Evolutionary conservation across 2,113 vertebrate species (phyloP).

Genomic region (Acrocephalus kingi): DNA sequence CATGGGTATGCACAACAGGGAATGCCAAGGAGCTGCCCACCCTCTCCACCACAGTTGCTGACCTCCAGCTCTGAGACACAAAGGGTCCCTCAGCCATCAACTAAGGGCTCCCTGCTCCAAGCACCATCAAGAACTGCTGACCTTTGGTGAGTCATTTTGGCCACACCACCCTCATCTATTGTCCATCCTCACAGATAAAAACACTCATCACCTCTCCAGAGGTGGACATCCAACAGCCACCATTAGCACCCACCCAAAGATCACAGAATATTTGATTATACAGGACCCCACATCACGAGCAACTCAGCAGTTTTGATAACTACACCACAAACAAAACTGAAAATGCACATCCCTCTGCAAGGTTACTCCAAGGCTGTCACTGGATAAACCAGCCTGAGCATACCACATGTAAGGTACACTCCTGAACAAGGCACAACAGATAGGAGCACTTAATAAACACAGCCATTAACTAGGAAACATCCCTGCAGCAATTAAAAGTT

Average conservation of each 20-base stretch:
- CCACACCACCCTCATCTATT: background rate
- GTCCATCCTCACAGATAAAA: background rate
- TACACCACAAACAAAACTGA: background rate
- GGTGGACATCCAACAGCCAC: background rate
- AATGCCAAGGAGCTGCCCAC: background rate
- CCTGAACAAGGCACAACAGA: background rate
- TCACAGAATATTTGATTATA: background rate
- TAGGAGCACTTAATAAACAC: conserved; percentile 7
- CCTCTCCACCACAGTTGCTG: background rate
- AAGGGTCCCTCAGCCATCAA: background rate
- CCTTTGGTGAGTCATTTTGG: background rate
- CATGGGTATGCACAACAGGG: background rate
- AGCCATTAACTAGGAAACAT: conserved; percentile 17
- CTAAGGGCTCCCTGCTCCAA: background rate
- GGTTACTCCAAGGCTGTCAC: background rate
- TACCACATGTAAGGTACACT: background rate
- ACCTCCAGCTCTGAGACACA: background rate
- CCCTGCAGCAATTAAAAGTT: conserved; percentile 33
- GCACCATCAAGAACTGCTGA: background rate
- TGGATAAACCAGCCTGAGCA: background rate
- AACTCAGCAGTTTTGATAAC: background rate
- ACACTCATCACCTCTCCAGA: background rate
- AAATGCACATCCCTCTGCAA: background rate
- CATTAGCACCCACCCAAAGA: background rate
- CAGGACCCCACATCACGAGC: background rate